Conservation (phyloP, 35 echinoderm and acorn worm genomes). For the Heliocidaris erythrogramma region DNA sequence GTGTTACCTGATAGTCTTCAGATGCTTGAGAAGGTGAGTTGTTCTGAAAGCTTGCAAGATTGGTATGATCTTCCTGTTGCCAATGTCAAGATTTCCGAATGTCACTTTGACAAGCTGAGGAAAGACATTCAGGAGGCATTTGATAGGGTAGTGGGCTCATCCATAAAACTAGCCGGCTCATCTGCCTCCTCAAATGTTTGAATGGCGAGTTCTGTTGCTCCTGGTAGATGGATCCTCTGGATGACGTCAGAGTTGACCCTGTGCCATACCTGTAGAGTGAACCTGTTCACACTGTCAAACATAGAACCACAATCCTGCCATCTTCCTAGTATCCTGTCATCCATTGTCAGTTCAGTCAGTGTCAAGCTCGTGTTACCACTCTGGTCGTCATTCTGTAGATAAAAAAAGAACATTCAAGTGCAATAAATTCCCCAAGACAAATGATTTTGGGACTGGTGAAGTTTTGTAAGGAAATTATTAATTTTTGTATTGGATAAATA, state of each 20-base stretch:
- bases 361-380: not conserved
- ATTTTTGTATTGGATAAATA: no score
- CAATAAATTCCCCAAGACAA: no score
- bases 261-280: not conserved
- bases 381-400: not conserved
- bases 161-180: not conserved
- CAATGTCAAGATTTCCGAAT: not conserved
- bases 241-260: not conserved
- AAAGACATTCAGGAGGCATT: not conserved
- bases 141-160: not conserved
- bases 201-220: not conserved
- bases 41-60: not conserved
- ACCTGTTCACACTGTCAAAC: not conserved
- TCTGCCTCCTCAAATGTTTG: not conserved
- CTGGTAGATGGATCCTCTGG: slow-evolving; percentile 14
- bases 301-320: not conserved
- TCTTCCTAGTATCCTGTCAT: not conserved
- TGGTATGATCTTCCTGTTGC: not conserved
- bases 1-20: not conserved
- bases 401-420: no score
- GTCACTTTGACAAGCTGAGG: not conserved
- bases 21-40: not conserved
- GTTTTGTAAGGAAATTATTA: no score
- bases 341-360: not conserved
- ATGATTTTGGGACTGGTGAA: no score